phyloP scores from a whole-genome alignment of 2,888 invertebrate species.

The Sphecodes monilicornis region DNA sequence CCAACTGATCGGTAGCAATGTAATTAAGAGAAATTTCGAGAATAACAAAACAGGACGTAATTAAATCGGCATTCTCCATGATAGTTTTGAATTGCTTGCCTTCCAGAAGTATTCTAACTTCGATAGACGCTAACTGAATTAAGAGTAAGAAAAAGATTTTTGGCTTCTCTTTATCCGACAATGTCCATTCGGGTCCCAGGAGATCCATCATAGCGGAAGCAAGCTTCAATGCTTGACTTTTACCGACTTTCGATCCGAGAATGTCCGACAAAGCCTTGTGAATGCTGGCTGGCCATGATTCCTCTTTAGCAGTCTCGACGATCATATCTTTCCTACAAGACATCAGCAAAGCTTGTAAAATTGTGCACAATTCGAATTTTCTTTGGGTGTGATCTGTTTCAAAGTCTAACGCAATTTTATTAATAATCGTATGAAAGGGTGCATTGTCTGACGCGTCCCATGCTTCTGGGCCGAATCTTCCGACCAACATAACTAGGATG shows the following conservation, averaged over 20 bases:
- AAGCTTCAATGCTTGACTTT: constrained; percentile 93
- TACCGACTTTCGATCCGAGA: constrained; percentile 93
- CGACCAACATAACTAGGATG: constrained; percentile 91
- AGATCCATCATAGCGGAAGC: constrained; percentile 92
- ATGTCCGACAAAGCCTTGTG: constrained; percentile 94
- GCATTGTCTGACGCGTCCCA: constrained; percentile 91
- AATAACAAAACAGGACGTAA: constrained; percentile 93
- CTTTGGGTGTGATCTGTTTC: constrained; percentile 94
- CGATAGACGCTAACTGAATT: constrained; percentile 95
- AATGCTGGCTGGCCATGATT: constrained; percentile 93
- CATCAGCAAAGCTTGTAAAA: constrained; percentile 90
- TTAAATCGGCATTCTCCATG: constrained; percentile 90
- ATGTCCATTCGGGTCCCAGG: constrained; percentile 93
- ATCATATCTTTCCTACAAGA: constrained; percentile 90
- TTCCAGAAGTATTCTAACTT: constrained; percentile 97
- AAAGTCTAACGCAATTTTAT: constrained; percentile 94
- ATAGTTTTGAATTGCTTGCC: constrained; percentile 93
- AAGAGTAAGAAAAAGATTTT: constrained; percentile 93
- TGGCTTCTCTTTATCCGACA: constrained; percentile 91
- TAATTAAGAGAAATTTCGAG: constrained; percentile 92
- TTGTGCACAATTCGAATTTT: constrained; percentile 95
- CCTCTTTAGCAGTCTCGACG: constrained; percentile 88
- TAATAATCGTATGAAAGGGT: constrained; percentile 92
- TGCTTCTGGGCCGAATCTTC: constrained; percentile 89
- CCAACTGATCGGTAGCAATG: constrained; percentile 92